phyloP scores from a whole-genome alignment of 2,113 vertebrate genomes.

The Oncorhynchus kisutch region DNA sequence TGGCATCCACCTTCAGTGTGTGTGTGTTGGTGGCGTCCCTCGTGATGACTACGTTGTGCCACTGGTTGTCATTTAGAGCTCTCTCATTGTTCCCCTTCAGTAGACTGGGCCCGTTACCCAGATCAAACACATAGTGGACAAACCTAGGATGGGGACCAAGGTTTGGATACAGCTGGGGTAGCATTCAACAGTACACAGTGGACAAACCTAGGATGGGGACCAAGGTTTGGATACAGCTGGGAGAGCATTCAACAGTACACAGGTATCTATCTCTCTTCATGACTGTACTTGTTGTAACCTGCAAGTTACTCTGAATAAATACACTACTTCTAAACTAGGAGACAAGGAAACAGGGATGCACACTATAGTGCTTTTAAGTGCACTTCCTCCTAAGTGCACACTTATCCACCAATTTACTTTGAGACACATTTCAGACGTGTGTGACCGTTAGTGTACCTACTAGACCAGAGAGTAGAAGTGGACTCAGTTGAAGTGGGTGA shows the following conservation, averaged over 20 bases:
- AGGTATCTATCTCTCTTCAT: conserved; percentile 44
- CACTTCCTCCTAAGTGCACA: not conserved
- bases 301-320: too few relatives aligned
- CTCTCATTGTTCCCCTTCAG: conserved; percentile 96
- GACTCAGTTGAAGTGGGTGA: not conserved
- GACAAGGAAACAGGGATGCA: not conserved
- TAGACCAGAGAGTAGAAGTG: not conserved
- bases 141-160: conserved; percentile 71
- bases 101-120: conserved; percentile 94
- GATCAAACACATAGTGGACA: conserved; percentile 95
- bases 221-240: too few relatives aligned
- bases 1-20: conserved; percentile 91
- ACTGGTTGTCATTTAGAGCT: conserved; percentile 93
- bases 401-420: not conserved
- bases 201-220: too few relatives aligned
- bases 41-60: conserved; percentile 95
- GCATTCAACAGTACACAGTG: too few relatives aligned
- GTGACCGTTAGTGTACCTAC: not conserved
- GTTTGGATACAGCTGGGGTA: too few relatives aligned
- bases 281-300: too few relatives aligned
- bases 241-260: conserved; percentile 32
- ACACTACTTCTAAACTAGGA: too few relatives aligned
- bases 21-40: conserved; percentile 92
- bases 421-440: not conserved
- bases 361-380: not conserved